Evolutionary conservation across 2,797 vertebrate genomes (phyloP), one percentile per base, ranked within the genome.

Genomic region (Cuniculus paca): DNA sequence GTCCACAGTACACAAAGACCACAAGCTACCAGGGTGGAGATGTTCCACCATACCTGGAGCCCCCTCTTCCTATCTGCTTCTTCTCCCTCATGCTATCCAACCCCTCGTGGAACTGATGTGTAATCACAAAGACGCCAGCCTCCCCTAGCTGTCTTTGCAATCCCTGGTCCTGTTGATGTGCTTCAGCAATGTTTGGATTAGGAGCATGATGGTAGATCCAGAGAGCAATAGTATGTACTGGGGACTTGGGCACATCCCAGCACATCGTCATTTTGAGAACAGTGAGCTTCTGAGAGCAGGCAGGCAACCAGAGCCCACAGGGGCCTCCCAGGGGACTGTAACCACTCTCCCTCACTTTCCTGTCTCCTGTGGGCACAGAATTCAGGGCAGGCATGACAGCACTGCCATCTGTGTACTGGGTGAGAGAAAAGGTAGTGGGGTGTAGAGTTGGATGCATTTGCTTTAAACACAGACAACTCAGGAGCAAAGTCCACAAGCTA

Each of bases 31-130:
- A 16, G 28, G 34, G 36, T 11, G 5, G 24, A 68, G 74, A 48
- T 13, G 4, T 24, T 24, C 4, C 1, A 14, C 28, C 39, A 5
- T 5, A n/a, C 45, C 26, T 0, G 0, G 58, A 48, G 17, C 31
- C 14, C 3, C 12, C 48, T 83, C 48, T 75, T 31, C 58, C 11
- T 75, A 17, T n/a, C 48, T 39, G 42, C 48, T 88, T 91, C 24
- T 63, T 65, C 74, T 77, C 48, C 12, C 48, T 70, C 50, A 31
- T 68, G 5, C 63, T 77, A 2, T 28, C 31, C 75, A 85, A 22
- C 63, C 80, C 13, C 24, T 13, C 8, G 34, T 72, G 39, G 28
- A 70, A 36, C 26, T 28, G 34, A 68, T 13, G 50, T 2, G 4
- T 16, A 7, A 24, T 31, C 65, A 36, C 26, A 42, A 61, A 65